Conservation (phyloP, 2,797 vertebrate genomes). For the Hyperoplus immaculatus region DNA sequence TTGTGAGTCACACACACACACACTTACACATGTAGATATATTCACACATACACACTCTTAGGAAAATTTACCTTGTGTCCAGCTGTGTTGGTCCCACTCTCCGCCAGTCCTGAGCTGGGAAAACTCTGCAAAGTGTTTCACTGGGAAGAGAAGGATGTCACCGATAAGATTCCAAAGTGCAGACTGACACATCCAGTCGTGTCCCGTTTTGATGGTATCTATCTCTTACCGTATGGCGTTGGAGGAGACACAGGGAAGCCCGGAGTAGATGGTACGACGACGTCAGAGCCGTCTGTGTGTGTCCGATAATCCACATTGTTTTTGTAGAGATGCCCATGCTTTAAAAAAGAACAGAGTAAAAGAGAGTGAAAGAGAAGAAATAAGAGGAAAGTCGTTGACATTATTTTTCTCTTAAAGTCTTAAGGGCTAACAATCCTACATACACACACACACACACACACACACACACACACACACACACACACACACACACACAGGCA, state of each 20-base stretch:
- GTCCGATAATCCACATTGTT: slow-evolving; percentile 70
- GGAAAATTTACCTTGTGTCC: slow-evolving; percentile 79
- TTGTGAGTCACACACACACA: slow-evolving; percentile 17
- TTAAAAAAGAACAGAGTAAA: slow-evolving; percentile 14
- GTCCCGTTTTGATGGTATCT: not conserved
- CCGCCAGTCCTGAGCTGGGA: slow-evolving; percentile 67
- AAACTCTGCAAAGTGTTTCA: slow-evolving; percentile 77
- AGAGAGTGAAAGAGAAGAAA: not conserved
- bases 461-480: slow-evolving; percentile 31
- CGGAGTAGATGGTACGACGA: slow-evolving; percentile 78
- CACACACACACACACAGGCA: slow-evolving; percentile 58
- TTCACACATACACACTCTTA: slow-evolving; percentile 24
- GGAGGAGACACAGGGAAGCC: slow-evolving; percentile 90
- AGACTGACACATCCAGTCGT: slow-evolving; percentile 6
- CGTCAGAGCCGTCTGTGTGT: slow-evolving; percentile 69
- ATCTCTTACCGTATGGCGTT: slow-evolving; percentile 83
- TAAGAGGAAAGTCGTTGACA: slow-evolving; percentile 9
- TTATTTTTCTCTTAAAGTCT: slow-evolving; percentile 12
- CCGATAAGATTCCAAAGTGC: slow-evolving; percentile 54
- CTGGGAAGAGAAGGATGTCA: slow-evolving; percentile 70
- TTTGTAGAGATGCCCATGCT: slow-evolving; percentile 75
- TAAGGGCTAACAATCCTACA: slow-evolving; percentile 27
- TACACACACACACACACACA: slow-evolving; percentile 7
- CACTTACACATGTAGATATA: not conserved
- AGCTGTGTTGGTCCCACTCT: slow-evolving; percentile 70